phyloP scores from a whole-genome alignment of 2,113 vertebrate species.

The Hypanus sabinus region DNA sequence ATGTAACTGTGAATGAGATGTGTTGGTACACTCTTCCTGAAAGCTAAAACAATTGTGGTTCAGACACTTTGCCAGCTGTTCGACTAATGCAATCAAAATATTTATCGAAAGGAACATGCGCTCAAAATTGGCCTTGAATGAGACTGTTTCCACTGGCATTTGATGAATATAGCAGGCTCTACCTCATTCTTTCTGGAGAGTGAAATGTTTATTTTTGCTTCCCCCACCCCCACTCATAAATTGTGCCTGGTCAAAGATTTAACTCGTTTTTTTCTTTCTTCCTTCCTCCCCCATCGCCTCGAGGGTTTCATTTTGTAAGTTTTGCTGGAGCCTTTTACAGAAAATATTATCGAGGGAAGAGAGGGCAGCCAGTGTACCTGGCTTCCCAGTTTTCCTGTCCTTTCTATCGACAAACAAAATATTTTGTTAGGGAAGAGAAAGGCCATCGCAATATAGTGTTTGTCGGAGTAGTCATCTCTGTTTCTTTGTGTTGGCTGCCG shows the following conservation, averaged over 20 bases:
- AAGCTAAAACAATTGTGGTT: constrained; percentile 26
- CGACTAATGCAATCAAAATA: constrained; percentile 26
- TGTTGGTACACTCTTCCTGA: constrained; percentile 9
- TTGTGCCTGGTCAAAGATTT: constrained; percentile 13
- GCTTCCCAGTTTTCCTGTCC: constrained; percentile 36
- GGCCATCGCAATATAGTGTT: constrained; percentile 45
- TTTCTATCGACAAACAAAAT: constrained; percentile 43
- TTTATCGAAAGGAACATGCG: constrained; percentile 18
- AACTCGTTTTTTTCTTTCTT: background rate
- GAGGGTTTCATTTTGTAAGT: background rate
- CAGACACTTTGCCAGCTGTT: constrained; percentile 20
- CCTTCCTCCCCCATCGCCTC: background rate
- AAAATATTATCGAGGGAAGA: background rate
- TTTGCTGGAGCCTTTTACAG: background rate
- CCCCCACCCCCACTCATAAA: constrained; percentile 12
- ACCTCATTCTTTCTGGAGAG: background rate
- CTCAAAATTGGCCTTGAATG: constrained; percentile 20
- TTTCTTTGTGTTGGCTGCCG: constrained; percentile 41
- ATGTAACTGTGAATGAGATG: constrained; percentile 20
- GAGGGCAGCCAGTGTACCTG: constrained; percentile 19
- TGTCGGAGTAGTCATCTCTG: constrained; percentile 40
- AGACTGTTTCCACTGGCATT: constrained; percentile 30
- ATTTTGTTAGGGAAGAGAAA: constrained; percentile 42
- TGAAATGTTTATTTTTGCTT: constrained; percentile 25
- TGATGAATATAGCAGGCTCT: constrained; percentile 31